Base-by-base conservation (phyloP, 92 coral and sea anemone species). In the Muricea muricata region DNA sequence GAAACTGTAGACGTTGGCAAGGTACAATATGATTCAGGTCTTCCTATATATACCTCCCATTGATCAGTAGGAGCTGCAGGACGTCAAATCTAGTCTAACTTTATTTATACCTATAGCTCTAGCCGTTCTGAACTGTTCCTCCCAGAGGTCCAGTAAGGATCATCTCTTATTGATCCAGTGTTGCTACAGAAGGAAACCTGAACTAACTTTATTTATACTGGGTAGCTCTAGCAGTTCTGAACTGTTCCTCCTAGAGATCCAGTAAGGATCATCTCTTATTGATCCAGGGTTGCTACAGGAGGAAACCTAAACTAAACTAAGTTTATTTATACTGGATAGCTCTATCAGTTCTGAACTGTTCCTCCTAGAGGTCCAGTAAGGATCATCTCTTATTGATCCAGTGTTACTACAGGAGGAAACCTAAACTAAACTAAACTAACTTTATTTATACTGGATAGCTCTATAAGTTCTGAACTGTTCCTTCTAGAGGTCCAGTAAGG, bases 1-100 rank as follows among this genome's bases (percentile, higher is more conserved):
- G 99, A 97, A 87, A 97, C 99, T 10, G 99, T 97, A 3, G 95
- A 97, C 58, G 92, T 97, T 85, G 99, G 99, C 85, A 93, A 89
- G 99, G 99, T 97, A 65, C 0, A n/a, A n/a, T n/a, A n/a, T n/a
- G n/a, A n/a, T n/a, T n/a, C n/a, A n/a, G n/a, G n/a, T n/a, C n/a
- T n/a, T n/a, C n/a, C n/a, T n/a, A n/a, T n/a, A n/a, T n/a, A n/a
- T n/a, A n/a, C n/a, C n/a, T n/a, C n/a, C n/a, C n/a, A n/a, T n/a
- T n/a, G n/a, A 12, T 48, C 21, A 48, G 56, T n/a, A 15, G 65
- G 65, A 15, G 26, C 21, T 17, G 14, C 14, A 7, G 11, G 11
- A 39, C 45, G 23, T 54, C n/a, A n/a, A n/a, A 17, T 7, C 1
- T 57, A 57, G 6, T 7, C 6, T 55, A 20, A 6, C 65, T 57